Evolutionary conservation across 2,113 vertebrate species (phyloP), one percentile per base, ranked within the genome.

Genomic region (Oenanthe oenanthe): DNA sequence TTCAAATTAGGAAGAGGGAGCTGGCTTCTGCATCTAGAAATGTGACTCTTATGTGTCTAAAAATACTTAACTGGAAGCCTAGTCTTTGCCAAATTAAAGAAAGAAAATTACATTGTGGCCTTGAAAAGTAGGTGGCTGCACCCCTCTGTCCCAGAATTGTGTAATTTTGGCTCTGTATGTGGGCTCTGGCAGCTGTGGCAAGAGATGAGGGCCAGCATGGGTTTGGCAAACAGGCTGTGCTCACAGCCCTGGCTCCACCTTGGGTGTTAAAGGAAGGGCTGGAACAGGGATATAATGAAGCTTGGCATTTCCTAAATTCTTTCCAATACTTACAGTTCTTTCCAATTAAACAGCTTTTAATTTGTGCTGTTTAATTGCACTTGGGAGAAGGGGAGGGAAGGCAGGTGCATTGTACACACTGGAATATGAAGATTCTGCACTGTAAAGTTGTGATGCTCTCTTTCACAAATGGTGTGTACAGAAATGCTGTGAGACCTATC

Each of bases 151-250:
- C 47, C 88, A 72, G 40, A 40, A 34, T 48, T 1, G 0, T 56
- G n/a, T 53, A 54, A 81, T 93, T 94, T 91, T 53, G 81, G 48
- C 43, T 71, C 47, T 68, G 25, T 18, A 11, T 1, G 4, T 1
- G 6, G 31, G 24, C 53, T 75, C 34, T 80, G 48, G 19, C 45
- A 78, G 34, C 84, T 76, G 92, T 92, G 97, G 88, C 61, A 45
- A 65, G 70, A 74, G 47, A 50, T 1, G 14, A 60, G n/a, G 50
- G n/a, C 61, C 86, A 48, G 34, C 54, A 29, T 1, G 9, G 50
- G 16, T 42, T 65, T 7, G 2, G 68, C 61, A 84, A 48, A 74
- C 18, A 42, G n/a, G 17, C 58, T 93, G 42, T 3, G 3, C 53
- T 66, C 34, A 34, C 75, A 75, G 79, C 40, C 84, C 26, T 51